Conservation (phyloP, 2,113 vertebrate genomes). For the Chaenogobius annularis region DNA sequence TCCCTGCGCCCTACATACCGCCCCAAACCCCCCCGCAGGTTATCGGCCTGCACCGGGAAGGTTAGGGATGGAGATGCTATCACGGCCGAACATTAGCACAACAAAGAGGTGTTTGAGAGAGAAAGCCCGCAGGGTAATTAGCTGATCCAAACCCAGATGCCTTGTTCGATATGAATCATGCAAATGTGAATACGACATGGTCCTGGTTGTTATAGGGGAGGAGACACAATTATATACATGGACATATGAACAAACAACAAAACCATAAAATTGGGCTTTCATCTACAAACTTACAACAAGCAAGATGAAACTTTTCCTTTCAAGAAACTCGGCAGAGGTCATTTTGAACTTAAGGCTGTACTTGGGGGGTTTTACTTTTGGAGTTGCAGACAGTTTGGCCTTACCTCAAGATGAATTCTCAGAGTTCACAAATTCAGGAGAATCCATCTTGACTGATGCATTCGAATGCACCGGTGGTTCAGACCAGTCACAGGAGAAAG, state of each 20-base stretch:
- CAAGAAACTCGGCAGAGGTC: background rate
- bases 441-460: no score
- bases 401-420: background rate
- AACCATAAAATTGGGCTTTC: slow-evolving; percentile 30
- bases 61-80: slow-evolving; percentile 67
- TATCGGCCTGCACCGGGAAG: slow-evolving; percentile 46
- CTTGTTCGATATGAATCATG: slow-evolving; percentile 37
- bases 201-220: slow-evolving; percentile 13
- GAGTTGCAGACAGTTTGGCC: background rate
- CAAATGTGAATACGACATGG: slow-evolving; percentile 32
- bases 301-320: slow-evolving; percentile 15
- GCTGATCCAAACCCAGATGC: slow-evolving; percentile 45
- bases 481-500: background rate
- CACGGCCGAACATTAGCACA: slow-evolving; percentile 56
- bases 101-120: slow-evolving; percentile 63
- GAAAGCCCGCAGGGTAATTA: slow-evolving; percentile 37
- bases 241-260: background rate
- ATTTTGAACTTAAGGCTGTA: background rate
- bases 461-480: no score
- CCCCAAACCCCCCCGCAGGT: slow-evolving; percentile 40
- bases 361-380: background rate
- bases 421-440: no score
- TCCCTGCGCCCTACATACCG: slow-evolving; percentile 41
- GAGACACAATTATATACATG: slow-evolving; percentile 32
- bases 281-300: slow-evolving; percentile 11